Evolutionary conservation across 2,797 vertebrate genomes (phyloP), one percentile per base, ranked within the genome.

Genomic region (Mus spretus): DNA sequence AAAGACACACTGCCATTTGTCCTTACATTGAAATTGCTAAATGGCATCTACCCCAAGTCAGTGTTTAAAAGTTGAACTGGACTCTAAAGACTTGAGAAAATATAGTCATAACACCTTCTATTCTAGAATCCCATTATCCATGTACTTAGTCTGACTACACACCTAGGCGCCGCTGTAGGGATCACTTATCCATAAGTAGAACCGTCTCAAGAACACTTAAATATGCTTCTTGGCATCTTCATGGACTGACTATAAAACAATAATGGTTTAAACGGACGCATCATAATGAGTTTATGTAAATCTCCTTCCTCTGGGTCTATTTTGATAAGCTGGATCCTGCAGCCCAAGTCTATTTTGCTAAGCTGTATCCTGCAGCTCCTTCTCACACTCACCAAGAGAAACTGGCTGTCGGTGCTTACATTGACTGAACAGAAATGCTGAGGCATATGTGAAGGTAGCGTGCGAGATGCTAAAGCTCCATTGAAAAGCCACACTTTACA

Each of bases 181-280:
- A 50, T 34, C 91, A 31, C 15, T 12, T 65, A 0, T 34, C 59
- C 34, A 37, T 82, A 34, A 94, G 55, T 79, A 67, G 26, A 89
- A 0, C 47, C 59, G 2, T 92, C 75, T 94, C 57, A 63, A 77
- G 78, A 53, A 37, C 37, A 91, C 74, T 94, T 96, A 85, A 82
- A 80, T 53, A 31, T 82, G 34, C 37, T 50, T 87, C 57, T 77
- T 79, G 24, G 53, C 28, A 20, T 80, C 70, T 82, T 88, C 40
- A 79, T 87, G n/a, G 81, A 89, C n/a, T 1, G 20, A 17, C 9
- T 47, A 40, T 44, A 89, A 94, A 93, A 89, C 40, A 92, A 50
- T 80, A 57, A 95, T 75, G 31, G 88, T 82, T 86, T 96, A 80
- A 96, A 81, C 55, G 75, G 93, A 88, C 47, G 61, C 2, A 3